Evolutionary conservation across 2,113 vertebrate genomes (phyloP), one percentile per base, ranked within the genome.

Genomic region (Psettodes erumei): DNA sequence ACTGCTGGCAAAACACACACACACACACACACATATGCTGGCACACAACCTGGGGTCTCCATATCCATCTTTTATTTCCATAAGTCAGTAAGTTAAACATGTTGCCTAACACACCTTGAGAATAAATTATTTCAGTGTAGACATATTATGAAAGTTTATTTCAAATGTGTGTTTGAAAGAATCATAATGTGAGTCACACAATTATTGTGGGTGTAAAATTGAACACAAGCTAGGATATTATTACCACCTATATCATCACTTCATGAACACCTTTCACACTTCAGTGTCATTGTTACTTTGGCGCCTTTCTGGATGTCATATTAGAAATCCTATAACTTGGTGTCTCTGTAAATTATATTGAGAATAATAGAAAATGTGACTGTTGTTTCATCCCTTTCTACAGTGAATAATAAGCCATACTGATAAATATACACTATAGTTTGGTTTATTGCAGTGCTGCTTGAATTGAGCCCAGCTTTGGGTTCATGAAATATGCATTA

Each of bases 401-500:
- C 5, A 3, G n/a, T n/a, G n/a, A n/a, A n/a, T n/a, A n/a, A n/a
- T n/a, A n/a, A n/a, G n/a, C n/a, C n/a, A n/a, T n/a, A n/a, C n/a
- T n/a, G n/a, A n/a, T n/a, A n/a, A n/a, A n/a, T 38, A 21, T 62
- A 38, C 7, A 35, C 5, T 25, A 35, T 40, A 1, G 37, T 51
- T 48, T 1, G 15, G 13, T 9, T 30, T 25, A 30, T 27, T 45
- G 27, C 27, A 32, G 4, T 28, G 21, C 23, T 58, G 42, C 23
- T 54, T 19, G 43, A 13, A 67, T 51, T n/a, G n/a, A 54, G 8
- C 11, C 38, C 35, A 40, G 32, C 12, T 3, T 7, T 3, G 0
- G 8, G 23, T 62, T 55, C 9, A 62, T 55, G 48, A 48, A 68
- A 74, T 62, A 61, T 55, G 4, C 55, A 62, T 62, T 32, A 59